Base-by-base conservation (phyloP, 2,888 invertebrate genomes). In the Cabera pusaria region DNA sequence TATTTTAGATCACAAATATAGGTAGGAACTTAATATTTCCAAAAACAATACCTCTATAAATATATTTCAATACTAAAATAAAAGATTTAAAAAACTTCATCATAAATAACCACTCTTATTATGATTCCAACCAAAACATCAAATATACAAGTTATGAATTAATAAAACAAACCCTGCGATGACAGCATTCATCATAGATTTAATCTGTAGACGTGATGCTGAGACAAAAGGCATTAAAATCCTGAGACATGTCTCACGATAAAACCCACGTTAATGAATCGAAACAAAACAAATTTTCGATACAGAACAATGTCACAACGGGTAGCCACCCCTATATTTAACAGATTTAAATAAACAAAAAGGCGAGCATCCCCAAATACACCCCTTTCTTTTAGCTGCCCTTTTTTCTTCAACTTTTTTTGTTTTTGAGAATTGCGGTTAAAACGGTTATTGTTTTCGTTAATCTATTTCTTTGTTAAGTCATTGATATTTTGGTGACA, bases 381-480 rank as follows among this genome's bases (percentile, higher is more conserved):
- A 14, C 14, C 14, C 14, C 14, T 2, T 14, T 4, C 14, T 14
- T 14, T 14, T 14, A 11, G 8, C 8, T 26, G 29, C 39, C 12
- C 38, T 41, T 21, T 26, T 26, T 29, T 33, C 19, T 20, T 32
- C 27, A 2, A 17, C 6, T 24, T 28, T 21, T 31, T 31, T 29
- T 36, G 29, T 36, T 49, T 44, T 34, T 14, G 11, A 24, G 36
- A 45, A 45, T 9, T 43, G 46, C 40, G 48, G 52, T 48, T 37
- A 21, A 16, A 6, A n/a, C n/a, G 6, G 18, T 10, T 34, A 36
- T 34, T 40, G 35, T 46, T 26, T 16, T 22, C 43, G 22, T 24
- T 47, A 47, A 54, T 49, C 43, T 49, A 32, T 51, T 42, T 41
- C 45, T 42, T 51, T 51, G 46, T 48, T 31, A 21, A 12, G 14